phyloP scores from a whole-genome alignment of 1,140 invertebrate genomes.

The Thaumetopoea pityocampa region DNA sequence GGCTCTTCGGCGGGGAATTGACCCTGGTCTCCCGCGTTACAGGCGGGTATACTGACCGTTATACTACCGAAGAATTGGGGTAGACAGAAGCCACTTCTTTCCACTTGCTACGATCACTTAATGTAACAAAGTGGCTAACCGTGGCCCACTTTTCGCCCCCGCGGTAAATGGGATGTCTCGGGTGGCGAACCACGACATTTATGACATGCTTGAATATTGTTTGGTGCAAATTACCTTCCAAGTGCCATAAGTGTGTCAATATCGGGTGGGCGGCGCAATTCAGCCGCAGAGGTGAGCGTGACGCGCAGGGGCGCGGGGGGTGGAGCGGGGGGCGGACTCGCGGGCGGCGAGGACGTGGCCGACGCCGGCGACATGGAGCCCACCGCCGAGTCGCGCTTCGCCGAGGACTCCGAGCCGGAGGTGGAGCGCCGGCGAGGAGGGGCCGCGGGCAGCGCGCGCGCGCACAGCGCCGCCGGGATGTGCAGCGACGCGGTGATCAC shows the following conservation, averaged over 20 bases:
- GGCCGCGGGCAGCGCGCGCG: constrained; percentile 21
- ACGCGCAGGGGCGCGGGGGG: constrained; percentile 23
- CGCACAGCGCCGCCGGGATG: constrained; percentile 77
- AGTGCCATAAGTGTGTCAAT: constrained; percentile 49
- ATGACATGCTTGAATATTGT: no score
- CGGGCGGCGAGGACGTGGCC: constrained; percentile 41
- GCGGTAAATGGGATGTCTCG: no score
- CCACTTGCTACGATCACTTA: no score
- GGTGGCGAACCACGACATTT: no score
- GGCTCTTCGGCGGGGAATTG: no score
- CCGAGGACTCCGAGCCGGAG: constrained; percentile 51
- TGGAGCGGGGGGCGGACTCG: constrained; percentile 38
- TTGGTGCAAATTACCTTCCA: constrained; percentile 33
- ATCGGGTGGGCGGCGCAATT: constrained; percentile 32
- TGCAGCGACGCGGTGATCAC: constrained; percentile 89
- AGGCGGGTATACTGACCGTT: no score
- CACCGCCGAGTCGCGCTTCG: constrained; percentile 56
- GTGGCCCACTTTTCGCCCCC: no score
- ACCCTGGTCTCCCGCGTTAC: no score
- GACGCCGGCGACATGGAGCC: constrained; percentile 42
- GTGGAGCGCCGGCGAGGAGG: constrained; percentile 43
- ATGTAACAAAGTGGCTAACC: no score
- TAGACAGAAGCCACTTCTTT: no score
- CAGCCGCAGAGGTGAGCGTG: constrained; percentile 28
- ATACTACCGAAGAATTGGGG: no score